A percentile compares a stretch with the other conserved stretches of the same genome.
Evolutionary conservation across 1,140 invertebrate species (phyloP).

Genomic region (Vollenhovia emeryi): DNA sequence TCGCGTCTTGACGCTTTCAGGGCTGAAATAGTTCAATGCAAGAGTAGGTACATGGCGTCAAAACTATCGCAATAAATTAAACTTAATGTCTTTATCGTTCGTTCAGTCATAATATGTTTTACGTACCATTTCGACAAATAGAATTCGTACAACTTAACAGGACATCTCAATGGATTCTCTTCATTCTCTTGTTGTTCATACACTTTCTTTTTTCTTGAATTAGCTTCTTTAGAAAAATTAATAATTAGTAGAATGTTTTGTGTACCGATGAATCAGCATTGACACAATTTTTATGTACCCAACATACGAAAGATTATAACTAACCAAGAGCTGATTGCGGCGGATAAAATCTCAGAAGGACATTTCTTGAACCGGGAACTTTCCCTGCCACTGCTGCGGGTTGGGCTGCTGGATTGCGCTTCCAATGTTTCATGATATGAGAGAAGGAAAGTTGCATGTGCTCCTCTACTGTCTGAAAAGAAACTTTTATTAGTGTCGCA

Average conservation of each 20-base stretch:
- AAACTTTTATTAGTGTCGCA: not conserved
- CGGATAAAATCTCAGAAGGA: conserved; percentile 94
- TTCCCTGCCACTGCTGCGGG: conserved; percentile 87
- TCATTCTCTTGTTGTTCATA: conserved; percentile 97
- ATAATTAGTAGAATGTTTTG: not conserved
- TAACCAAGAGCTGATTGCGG: conserved; percentile 92
- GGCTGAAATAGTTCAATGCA: conserved; percentile 86
- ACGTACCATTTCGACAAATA: conserved; percentile 98
- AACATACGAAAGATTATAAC: conserved; percentile 41
- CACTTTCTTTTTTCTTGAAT: conserved; percentile 93
- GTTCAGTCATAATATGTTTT: not conserved
- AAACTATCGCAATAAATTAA: not conserved
- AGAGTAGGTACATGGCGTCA: not conserved
- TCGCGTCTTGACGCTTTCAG: conserved; percentile 95
- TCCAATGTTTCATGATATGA: conserved; percentile 98
- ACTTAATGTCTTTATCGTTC: not conserved
- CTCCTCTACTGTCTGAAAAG: conserved; percentile 93
- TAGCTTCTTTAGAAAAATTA: conserved; percentile 87
- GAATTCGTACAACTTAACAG: conserved; percentile 98
- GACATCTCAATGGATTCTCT: conserved; percentile 96
- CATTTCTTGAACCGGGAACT: conserved; percentile 91
- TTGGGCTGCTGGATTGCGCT: conserved; percentile 91
- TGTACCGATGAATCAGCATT: not conserved
- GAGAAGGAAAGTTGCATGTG: conserved; percentile 97
- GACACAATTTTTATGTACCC: not conserved